Percentiles rank a stretch among this genome's conserved stretches.
Conservation (phyloP, 2,113 vertebrate species). For the Mus spicilegus region DNA sequence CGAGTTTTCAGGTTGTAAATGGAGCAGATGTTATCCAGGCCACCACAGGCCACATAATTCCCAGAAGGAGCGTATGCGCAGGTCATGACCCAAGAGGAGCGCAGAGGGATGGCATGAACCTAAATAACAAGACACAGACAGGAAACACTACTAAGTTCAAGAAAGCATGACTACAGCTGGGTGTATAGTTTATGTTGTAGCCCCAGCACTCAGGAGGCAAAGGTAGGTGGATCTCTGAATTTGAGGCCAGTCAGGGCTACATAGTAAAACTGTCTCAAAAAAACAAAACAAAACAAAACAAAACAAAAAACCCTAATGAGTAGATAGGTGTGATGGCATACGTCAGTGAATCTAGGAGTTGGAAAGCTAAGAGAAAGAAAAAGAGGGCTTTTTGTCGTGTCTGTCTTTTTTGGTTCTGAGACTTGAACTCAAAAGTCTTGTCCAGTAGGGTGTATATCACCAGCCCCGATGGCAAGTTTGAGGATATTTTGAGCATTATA, state of each 20-base stretch:
- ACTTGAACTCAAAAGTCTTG: background rate
- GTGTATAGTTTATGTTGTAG: background rate
- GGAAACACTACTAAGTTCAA: background rate
- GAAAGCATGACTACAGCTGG: background rate
- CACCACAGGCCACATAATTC: constrained; percentile 98
- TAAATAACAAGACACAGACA: constrained; percentile 65
- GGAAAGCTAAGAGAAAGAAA: background rate
- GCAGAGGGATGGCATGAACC: constrained; percentile 99
- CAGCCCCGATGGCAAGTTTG: background rate
- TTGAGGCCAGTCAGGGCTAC: background rate
- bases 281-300: too few relatives aligned
- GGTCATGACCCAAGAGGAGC: constrained; percentile 99
- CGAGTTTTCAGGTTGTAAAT: constrained; percentile 99
- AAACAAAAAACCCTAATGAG: too few relatives aligned
- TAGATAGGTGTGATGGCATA: background rate
- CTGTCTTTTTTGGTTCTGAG: background rate
- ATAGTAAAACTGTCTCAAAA: background rate
- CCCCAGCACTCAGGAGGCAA: background rate
- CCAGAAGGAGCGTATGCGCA: constrained; percentile 99
- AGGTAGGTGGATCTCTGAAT: background rate
- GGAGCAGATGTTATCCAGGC: constrained; percentile 99
- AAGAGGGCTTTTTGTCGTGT: background rate
- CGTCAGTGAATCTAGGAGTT: background rate
- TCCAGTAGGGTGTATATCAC: background rate
- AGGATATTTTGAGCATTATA: background rate